Conservation (phyloP, 1,140 invertebrate genomes). For the Capitella teleta region DNA sequence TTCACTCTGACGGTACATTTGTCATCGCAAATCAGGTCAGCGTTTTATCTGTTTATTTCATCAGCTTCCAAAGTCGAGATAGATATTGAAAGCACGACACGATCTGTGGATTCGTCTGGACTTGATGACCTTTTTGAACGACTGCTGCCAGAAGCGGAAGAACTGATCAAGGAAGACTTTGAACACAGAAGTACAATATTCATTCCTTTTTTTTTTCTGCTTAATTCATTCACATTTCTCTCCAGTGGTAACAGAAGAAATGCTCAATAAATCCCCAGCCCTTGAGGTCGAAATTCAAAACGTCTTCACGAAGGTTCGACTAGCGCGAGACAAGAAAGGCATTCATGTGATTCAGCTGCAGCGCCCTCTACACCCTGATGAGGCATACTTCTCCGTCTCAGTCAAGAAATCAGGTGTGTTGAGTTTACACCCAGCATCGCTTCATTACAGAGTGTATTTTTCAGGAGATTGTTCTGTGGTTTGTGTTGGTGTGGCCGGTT, state of each 20-base stretch:
- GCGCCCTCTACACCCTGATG: conserved; percentile 22
- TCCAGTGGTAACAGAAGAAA: conserved; percentile 1
- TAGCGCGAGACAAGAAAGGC: conserved; percentile 21
- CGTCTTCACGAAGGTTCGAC: conserved; percentile 18
- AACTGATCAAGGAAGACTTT: conserved; percentile 13
- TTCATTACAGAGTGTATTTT: not conserved
- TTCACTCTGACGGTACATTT: conserved; percentile 24
- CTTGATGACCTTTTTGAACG: conserved; percentile 11
- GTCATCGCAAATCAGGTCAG: not conserved
- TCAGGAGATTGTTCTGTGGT: conserved; percentile 35
- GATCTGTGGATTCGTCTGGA: conserved; percentile 8
- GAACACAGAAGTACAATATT: conserved; percentile 17
- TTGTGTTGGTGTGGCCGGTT: conserved; percentile 25
- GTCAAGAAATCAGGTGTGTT: conserved; percentile 19
- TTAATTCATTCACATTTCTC: too few relatives aligned
- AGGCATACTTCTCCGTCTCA: conserved; percentile 24
- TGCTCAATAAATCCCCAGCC: conserved; percentile 19
- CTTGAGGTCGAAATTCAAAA: conserved; percentile 21
- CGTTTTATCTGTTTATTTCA: not conserved
- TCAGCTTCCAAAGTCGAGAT: conserved; percentile 12
- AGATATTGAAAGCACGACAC: conserved; percentile 7
- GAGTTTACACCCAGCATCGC: not conserved
- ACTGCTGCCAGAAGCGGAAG: conserved; percentile 7
- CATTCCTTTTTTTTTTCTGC: too few relatives aligned
- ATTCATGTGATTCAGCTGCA: conserved; percentile 32